Evolutionary conservation across 1,140 invertebrate species (phyloP).

Genomic region (Drosophila gunungcola): DNA sequence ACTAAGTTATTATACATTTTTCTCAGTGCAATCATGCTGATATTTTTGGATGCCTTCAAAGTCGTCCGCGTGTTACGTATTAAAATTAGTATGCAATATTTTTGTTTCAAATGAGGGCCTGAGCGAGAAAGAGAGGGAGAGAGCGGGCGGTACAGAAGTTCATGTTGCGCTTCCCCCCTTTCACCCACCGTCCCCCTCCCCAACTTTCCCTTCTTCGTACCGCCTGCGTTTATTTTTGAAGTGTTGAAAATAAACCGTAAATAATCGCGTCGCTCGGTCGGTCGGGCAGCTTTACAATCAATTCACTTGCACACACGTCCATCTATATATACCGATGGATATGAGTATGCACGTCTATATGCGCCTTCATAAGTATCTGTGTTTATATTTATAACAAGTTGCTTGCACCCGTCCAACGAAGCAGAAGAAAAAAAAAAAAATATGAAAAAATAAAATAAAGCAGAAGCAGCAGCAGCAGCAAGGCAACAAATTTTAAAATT

Average conservation of each 20-base stretch:
- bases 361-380: conserved; percentile 52
- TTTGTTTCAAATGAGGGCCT: conserved; percentile 56
- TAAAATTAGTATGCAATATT: conserved; percentile 84
- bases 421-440: conserved; percentile 28
- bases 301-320: conserved; percentile 75
- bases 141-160: conserved; percentile 41
- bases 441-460: conserved; percentile 8
- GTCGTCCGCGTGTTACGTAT: conserved; percentile 76
- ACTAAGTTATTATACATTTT: conserved; percentile 9
- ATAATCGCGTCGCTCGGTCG: conserved; percentile 69
- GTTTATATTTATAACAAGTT: conserved; percentile 83
- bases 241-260: conserved; percentile 83
- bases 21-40: conserved; percentile 28
- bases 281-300: conserved; percentile 74
- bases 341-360: conserved; percentile 33
- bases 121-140: conserved; percentile 11
- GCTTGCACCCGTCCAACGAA: conserved; percentile 70
- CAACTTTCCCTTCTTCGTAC: background rate
- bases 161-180: conserved; percentile 58
- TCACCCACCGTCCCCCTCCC: conserved; percentile 4
- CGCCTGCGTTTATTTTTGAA: conserved; percentile 73
- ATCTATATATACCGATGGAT: conserved; percentile 42
- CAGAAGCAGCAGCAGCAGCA: conserved; percentile 35
- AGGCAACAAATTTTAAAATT: conserved; percentile 79
- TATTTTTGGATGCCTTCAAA: conserved; percentile 75